Evolutionary conservation across 2,797 vertebrate genomes (phyloP).

Genomic region (Gymnoscopelus braueri): DNA sequence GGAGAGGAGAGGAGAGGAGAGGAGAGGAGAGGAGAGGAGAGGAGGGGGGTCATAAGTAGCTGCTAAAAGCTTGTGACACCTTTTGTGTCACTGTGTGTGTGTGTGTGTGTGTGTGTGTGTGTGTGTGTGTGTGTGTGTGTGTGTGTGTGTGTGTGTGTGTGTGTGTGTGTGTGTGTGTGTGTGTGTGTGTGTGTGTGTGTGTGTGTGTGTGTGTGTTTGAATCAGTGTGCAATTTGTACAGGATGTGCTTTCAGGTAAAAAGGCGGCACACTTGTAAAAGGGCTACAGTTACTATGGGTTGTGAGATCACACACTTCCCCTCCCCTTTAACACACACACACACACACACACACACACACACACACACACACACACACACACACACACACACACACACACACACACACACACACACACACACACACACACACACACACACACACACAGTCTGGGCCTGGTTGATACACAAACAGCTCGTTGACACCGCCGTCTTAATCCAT

Average conservation of each 20-base stretch:
- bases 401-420: too few relatives aligned
- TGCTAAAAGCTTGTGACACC: slow-evolving; percentile 79
- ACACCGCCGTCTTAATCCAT: slow-evolving; percentile 64
- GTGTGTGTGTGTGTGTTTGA: slow-evolving; percentile 3
- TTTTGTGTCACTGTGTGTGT: slow-evolving; percentile 29
- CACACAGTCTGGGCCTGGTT: slow-evolving; percentile 37
- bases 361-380: slow-evolving; percentile 30
- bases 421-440: not conserved
- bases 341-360: slow-evolving; percentile 11
- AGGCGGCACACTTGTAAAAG: slow-evolving; percentile 53
- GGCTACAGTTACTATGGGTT: slow-evolving; percentile 35
- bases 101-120: slow-evolving; percentile 11
- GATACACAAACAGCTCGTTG: slow-evolving; percentile 54
- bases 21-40: not conserved
- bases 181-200: slow-evolving; percentile 17
- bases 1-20: not conserved
- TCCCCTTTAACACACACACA: slow-evolving; percentile 19
- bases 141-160: slow-evolving; percentile 17
- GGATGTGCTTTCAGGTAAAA: slow-evolving; percentile 65
- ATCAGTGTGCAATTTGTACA: slow-evolving; percentile 48
- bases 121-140: slow-evolving; percentile 20
- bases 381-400: not conserved
- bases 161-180: slow-evolving; percentile 27
- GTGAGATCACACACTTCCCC: slow-evolving; percentile 56
- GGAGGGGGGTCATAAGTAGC: slow-evolving; percentile 66